These are phyloP conservation scores for Thunnus maccoyii DNA, from an alignment of 2,113 vertebrate genomes.

Conservation along the genomic window DNA sequence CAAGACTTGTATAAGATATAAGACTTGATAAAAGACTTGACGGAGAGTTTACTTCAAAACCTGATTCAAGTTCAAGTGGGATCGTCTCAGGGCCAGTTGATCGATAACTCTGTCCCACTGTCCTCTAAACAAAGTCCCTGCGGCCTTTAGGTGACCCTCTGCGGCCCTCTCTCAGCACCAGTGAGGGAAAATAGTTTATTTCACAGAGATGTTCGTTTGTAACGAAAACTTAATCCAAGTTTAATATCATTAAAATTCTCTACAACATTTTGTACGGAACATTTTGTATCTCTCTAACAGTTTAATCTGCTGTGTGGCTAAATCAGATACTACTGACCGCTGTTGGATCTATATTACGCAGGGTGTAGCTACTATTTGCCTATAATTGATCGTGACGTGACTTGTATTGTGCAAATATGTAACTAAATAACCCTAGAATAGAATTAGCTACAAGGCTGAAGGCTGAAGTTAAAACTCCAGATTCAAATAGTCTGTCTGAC, in stretches of 20 bases:
- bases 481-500: too few species aligned
- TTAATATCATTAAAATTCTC: constrained; percentile 15
- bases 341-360: constrained; percentile 10
- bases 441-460: neutral
- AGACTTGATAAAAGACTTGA: too few species aligned
- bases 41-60: neutral
- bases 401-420: neutral
- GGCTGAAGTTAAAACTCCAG: too few species aligned
- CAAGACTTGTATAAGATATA: too few species aligned
- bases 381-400: constrained; percentile 9
- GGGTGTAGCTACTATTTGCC: neutral
- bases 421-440: neutral
- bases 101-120: constrained; percentile 69
- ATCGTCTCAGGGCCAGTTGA: constrained; percentile 52
- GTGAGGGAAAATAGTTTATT: constrained; percentile 43
- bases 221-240: neutral
- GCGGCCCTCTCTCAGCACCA: constrained; percentile 35
- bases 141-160: constrained; percentile 76
- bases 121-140: constrained; percentile 74
- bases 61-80: constrained; percentile 62
- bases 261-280: neutral
- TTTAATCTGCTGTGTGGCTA: neutral
- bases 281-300: neutral
- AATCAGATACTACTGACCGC: constrained; percentile 13
- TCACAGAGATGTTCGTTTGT: constrained; percentile 22